Base-by-base conservation (phyloP, 2,797 vertebrate genomes). In the Champsocephalus gunnari region DNA sequence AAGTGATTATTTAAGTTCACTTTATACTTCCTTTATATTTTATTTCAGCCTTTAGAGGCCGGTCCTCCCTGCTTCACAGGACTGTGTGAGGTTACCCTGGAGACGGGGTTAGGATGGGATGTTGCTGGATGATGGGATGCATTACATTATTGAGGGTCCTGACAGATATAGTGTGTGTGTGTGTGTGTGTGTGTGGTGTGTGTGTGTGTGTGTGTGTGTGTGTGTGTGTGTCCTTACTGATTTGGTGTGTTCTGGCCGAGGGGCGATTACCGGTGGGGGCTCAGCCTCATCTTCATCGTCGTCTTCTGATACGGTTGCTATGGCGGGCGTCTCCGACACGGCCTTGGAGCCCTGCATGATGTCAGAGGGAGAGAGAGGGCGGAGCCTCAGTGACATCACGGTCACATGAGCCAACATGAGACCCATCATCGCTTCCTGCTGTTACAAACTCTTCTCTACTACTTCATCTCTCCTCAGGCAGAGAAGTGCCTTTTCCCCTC, bases 161-260 rank as follows among this genome's bases (percentile, higher is more conserved):
- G 28, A 28, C 28, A 28, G 28, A 28, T 5, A 28, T 28, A 28
- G 28, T 1, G 4, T 34, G 34, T 8, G 34, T 34, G 34, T 8
- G 34, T 34, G 34, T 8, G 34, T 34, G 34, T 8, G 34, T 34
- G 34, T 8, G 34, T 34, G 34, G 24, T 28, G 24, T 3, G 3
- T 3, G 3, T 7, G 4, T 1, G 34, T 34, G 34, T 8, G 34
- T 34, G 34, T 8, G 34, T 34, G 34, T 8, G 7, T 38, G 34
- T 38, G 56, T 59, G 49, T 38, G 14, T 19, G 53, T 8, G 50
- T 65, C 89, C 97, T 95, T 89, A 99, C 98, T 28, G 98, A 99
- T 95, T 97, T 99, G 38, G 98, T 99, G 94, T 99, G 97, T 34
- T 98, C 96, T 1, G 98, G 98, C 24, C 98, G 94, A 0, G 98